phyloP scores from a whole-genome alignment of 2,797 vertebrate genomes.

The Hylomyscus alleni region DNA sequence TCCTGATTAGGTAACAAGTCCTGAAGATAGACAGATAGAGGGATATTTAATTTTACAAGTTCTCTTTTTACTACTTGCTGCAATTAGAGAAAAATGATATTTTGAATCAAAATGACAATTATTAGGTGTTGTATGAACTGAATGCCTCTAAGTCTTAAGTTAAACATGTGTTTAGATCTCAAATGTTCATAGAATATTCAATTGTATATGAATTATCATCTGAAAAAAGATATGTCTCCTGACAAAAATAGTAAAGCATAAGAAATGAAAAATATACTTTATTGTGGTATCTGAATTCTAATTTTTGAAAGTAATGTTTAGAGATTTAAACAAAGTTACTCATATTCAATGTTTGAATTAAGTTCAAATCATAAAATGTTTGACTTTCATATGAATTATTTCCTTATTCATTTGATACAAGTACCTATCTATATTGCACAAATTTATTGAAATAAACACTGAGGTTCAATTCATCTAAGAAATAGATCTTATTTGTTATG shows the following conservation, averaged over 20 bases:
- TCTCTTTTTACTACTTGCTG: background rate
- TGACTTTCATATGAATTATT: background rate
- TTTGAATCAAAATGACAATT: background rate
- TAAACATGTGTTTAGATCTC: background rate
- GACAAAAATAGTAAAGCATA: background rate
- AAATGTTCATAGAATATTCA: background rate
- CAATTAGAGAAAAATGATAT: background rate
- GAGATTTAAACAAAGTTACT: background rate
- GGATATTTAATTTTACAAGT: background rate
- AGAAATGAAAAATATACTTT: background rate
- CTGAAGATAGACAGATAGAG: background rate
- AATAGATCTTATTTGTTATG: slow-evolving; percentile 13
- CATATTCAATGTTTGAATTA: background rate
- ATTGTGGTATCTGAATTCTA: background rate
- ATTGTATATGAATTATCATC: background rate
- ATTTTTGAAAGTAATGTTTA: background rate
- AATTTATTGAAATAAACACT: background rate
- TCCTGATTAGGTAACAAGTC: background rate
- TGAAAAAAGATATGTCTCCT: background rate
- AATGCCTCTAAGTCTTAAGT: background rate
- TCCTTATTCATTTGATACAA: background rate
- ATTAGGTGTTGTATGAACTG: background rate
- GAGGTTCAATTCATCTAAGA: background rate
- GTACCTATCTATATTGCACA: background rate
- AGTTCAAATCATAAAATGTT: background rate